Evolutionary conservation across 2,888 invertebrate species (phyloP).

Genomic region (Beris morrisii): DNA sequence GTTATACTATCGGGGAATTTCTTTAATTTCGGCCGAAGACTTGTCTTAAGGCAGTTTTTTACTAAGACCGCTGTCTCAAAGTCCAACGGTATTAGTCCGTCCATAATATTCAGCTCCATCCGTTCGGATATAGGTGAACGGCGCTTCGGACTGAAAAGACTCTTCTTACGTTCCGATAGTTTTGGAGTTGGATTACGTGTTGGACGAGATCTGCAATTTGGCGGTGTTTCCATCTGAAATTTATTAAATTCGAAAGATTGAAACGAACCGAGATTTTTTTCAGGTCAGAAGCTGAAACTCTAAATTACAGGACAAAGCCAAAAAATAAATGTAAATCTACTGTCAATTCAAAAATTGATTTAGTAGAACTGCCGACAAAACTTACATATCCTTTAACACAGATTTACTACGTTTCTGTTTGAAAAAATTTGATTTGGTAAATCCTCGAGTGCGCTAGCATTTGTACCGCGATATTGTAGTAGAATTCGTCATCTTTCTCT

Average conservation of each 20-base stretch:
- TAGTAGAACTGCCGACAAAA: too few relatives aligned
- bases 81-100: conserved; percentile 45
- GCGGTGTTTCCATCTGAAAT: conserved; percentile 52
- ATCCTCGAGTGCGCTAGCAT: too few relatives aligned
- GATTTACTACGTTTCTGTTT: too few relatives aligned
- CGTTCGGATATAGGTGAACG: too few relatives aligned
- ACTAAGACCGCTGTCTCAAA: conserved; percentile 25
- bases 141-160: conserved; percentile 57
- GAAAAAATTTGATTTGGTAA: too few relatives aligned
- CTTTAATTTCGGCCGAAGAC: conserved; percentile 5
- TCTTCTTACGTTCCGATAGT: conserved; percentile 65
- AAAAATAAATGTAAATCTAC: too few relatives aligned
- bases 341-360: too few relatives aligned
- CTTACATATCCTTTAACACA: too few relatives aligned
- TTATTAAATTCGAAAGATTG: too few relatives aligned
- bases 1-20: conserved; percentile 11
- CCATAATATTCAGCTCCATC: conserved; percentile 41
- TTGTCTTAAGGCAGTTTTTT: background rate
- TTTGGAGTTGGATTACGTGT: conserved; percentile 58
- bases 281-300: background rate
- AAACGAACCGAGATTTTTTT: too few relatives aligned
- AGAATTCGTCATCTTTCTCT: too few relatives aligned
- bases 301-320: background rate
- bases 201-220: conserved; percentile 38
- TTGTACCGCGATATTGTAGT: too few relatives aligned